Evolutionary conservation across 2,113 vertebrate genomes (phyloP).

Genomic region (Epinephelus fuscoguttatus): DNA sequence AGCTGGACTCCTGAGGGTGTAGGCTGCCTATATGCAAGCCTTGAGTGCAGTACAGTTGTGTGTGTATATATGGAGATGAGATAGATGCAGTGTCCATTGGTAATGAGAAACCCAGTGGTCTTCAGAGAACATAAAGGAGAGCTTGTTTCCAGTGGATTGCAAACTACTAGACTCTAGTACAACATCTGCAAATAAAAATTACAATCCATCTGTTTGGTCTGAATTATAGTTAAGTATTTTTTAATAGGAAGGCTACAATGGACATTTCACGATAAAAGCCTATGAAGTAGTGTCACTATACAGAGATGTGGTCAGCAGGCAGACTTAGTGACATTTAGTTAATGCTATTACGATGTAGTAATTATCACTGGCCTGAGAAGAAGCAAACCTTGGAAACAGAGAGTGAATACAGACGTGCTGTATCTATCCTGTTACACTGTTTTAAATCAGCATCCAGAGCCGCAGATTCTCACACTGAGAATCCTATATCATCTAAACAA

Average conservation of each 20-base stretch:
- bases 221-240: not conserved
- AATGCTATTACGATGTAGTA: constrained; percentile 26
- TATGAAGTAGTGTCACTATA: not conserved
- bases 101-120: constrained; percentile 6
- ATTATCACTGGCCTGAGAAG: constrained; percentile 22
- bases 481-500: constrained; percentile 13
- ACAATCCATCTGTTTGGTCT: constrained; percentile 1
- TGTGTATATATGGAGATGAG: not conserved
- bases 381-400: constrained; percentile 23
- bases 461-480: constrained; percentile 22
- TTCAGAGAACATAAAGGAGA: not conserved
- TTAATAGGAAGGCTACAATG: not conserved
- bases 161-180: constrained; percentile 1
- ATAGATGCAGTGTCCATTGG: not conserved
- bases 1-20: not conserved
- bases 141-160: not conserved
- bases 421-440: not conserved
- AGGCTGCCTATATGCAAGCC: not conserved
- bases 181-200: not conserved
- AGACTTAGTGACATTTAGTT: constrained; percentile 53
- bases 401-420: not conserved
- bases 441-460: constrained; percentile 24
- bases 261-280: not conserved
- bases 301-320: not conserved
- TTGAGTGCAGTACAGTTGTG: not conserved